Conservation (phyloP, 2,888 invertebrate species). For the Cataglyphis cursor region DNA sequence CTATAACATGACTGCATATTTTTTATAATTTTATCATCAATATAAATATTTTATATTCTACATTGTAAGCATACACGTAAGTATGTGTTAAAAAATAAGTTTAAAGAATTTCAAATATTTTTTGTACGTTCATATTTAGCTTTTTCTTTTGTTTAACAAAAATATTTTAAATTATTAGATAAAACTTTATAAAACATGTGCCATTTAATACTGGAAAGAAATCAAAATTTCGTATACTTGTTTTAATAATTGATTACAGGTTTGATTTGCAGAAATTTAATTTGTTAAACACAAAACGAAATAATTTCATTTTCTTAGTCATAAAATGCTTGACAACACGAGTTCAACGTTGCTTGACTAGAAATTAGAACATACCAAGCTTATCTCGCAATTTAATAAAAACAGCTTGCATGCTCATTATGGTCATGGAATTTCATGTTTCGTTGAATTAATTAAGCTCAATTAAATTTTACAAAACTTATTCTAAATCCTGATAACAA, state of each 20-base stretch:
- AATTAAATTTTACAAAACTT: conserved; percentile 12
- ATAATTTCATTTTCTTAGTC: conserved; percentile 1
- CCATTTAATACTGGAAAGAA: background rate
- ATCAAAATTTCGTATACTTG: background rate
- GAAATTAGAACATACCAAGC: background rate
- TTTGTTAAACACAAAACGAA: background rate
- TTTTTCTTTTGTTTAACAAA: background rate
- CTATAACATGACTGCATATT: background rate
- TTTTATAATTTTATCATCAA: background rate
- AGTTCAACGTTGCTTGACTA: background rate
- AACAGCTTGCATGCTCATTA: background rate
- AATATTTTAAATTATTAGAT: background rate
- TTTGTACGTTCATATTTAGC: background rate
- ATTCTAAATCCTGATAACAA: conserved; percentile 25
- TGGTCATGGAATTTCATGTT: conserved; percentile 2
- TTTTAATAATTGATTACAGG: background rate
- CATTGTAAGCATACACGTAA: background rate
- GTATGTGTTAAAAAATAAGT: background rate
- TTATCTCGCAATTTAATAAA: conserved; percentile 34
- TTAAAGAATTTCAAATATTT: background rate
- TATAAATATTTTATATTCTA: background rate
- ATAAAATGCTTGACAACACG: background rate
- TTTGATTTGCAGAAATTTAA: conserved; percentile 4
- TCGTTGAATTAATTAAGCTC: background rate
- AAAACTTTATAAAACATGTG: background rate